These are phyloP conservation scores for Notodonta ziczac DNA, from an alignment of 2,888 invertebrate species.

Conservation along the genomic window DNA sequence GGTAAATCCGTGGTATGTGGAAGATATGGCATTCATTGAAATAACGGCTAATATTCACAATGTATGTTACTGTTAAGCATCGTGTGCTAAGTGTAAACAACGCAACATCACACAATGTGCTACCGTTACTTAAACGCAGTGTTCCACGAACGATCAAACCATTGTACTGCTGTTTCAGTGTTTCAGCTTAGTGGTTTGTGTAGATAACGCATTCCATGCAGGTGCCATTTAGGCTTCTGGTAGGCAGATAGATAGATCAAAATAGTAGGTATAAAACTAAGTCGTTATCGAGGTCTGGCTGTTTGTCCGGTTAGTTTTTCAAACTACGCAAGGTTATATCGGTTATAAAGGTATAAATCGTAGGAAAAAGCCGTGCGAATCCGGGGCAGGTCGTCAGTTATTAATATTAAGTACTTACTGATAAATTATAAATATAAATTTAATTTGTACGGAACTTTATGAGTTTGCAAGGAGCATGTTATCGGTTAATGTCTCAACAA, in stretches of 20 bases:
- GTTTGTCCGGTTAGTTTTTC: no score
- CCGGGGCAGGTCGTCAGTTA: no score
- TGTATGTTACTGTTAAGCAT: constrained; percentile 60
- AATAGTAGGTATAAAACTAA: no score
- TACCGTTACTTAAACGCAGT: constrained; percentile 59
- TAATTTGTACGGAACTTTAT: background rate
- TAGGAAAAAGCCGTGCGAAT: no score
- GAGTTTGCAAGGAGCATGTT: constrained; percentile 16
- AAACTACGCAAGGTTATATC: no score
- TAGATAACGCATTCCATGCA: constrained; percentile 13
- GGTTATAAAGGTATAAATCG: no score
- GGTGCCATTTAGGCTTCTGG: no score
- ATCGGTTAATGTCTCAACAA: constrained; percentile 17
- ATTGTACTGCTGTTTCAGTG: constrained; percentile 48
- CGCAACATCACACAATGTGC: constrained; percentile 57
- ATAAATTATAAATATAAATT: no score
- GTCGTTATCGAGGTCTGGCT: no score
- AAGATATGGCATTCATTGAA: constrained; percentile 56
- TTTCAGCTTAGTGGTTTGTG: constrained; percentile 34
- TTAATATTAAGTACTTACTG: no score
- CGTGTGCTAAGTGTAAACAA: constrained; percentile 65
- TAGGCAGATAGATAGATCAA: background rate
- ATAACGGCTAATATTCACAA: constrained; percentile 67
- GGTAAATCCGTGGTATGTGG: constrained; percentile 45
- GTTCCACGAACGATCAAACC: constrained; percentile 54